Base-by-base conservation (phyloP, 2,113 vertebrate species). In the Promerops cafer region DNA sequence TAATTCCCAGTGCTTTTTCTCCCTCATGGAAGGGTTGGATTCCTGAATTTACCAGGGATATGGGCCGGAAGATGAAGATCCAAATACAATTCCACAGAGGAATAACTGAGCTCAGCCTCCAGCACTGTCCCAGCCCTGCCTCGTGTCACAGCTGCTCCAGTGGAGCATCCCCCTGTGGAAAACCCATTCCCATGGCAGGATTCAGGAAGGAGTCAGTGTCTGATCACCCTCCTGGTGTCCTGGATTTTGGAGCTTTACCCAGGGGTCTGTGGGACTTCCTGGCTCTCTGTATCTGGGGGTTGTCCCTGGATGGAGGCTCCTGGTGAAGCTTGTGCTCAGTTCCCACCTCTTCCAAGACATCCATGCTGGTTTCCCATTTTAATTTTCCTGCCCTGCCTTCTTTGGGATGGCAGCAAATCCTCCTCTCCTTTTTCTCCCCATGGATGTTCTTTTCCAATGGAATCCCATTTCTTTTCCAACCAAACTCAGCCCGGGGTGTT, bases 11-110 rank as follows among this genome's bases (percentile, higher is more conserved):
- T 3, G 21, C 6, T 60, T 60, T 49, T 49, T 44, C n/a, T 60
- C 21, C 16, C 27, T 19, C 6, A 14, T 0, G 0, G 6, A 37
- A 20, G 11, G 11, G 1, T 24, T 59, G 27, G 20, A 47, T 37
- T 35, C 20, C 33, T 22, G 26, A 37, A 57, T 59, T 35, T 10
- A 7, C 15, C 40, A 30, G 40, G 42, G 35, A 23, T 10, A 35
- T 13, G 33, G 26, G 42, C 33, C 30, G 33, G 40, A 30, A 35
- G 33, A 7, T 35, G 53, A 28, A 35, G 40, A 28, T 57, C 33
- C 18, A 27, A 35, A 30, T 2, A 7, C 8, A 35, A 28, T 57
- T 45, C 40, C 33, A 21, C 1, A 7, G 17, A 20, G 52, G 31
- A n/a, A 44, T 21, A 27, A 21, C 31, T 26, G 1, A 44, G 19